Evolutionary conservation across 2,888 invertebrate genomes (phyloP).

Genomic region (Stenichneumon culpator): DNA sequence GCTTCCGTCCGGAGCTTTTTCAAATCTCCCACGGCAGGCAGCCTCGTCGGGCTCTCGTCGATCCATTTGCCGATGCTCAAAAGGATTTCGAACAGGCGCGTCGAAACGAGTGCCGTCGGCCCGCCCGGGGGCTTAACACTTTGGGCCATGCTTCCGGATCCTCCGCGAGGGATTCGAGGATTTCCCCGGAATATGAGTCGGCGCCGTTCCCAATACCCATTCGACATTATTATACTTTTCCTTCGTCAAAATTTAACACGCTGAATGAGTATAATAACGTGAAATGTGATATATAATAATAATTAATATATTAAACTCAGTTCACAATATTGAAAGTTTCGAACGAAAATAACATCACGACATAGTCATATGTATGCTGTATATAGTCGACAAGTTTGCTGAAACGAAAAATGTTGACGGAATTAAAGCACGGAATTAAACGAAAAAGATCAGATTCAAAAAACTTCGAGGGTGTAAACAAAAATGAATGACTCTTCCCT

Average conservation of each 20-base stretch:
- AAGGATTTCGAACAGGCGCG: slow-evolving; percentile 54
- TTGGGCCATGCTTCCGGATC: slow-evolving; percentile 28
- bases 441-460: no score
- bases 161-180: slow-evolving; percentile 35
- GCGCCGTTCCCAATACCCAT: slow-evolving; percentile 6
- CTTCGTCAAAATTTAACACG: background rate
- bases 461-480: no score
- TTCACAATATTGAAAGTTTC: no score
- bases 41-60: slow-evolving; percentile 37
- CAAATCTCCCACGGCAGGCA: slow-evolving; percentile 53
- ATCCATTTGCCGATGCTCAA: slow-evolving; percentile 64
- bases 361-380: no score
- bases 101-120: slow-evolving; percentile 38
- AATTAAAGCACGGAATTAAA: no score
- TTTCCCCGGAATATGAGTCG: slow-evolving; percentile 15
- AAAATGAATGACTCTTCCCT: no score
- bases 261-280: background rate
- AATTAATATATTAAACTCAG: no score
- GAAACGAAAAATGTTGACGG: no score
- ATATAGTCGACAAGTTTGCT: no score
- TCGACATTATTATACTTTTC: slow-evolving; percentile 3
- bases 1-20: slow-evolving; percentile 63
- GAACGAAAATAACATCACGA: no score
- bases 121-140: slow-evolving; percentile 34
- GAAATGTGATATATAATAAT: no score